Evolutionary conservation across 2,797 vertebrate genomes (phyloP).

Genomic region (Halcyon leucocephala): DNA sequence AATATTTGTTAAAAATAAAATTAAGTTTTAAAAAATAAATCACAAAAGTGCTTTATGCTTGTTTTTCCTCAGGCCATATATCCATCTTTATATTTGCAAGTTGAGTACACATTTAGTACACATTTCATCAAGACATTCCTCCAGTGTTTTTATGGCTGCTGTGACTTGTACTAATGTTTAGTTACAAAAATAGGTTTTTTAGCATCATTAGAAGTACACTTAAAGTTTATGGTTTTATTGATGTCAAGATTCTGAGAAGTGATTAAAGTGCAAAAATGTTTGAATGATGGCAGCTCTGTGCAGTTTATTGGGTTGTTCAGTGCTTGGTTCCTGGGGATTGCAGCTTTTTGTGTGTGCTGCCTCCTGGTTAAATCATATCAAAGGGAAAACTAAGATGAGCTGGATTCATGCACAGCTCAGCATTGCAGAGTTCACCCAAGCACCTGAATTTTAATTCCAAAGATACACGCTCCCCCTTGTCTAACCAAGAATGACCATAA

Average conservation of each 20-base stretch:
- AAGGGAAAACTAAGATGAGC: not conserved
- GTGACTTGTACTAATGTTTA: not conserved
- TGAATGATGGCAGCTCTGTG: not conserved
- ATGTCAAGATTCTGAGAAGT: not conserved
- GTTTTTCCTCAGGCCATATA: slow-evolving; percentile 53
- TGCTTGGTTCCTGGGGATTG: not conserved
- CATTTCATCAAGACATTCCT: slow-evolving; percentile 48
- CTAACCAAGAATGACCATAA: slow-evolving; percentile 50
- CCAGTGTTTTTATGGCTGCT: not conserved
- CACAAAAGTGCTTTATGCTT: slow-evolving; percentile 39
- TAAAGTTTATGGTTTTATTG: not conserved
- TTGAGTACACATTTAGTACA: slow-evolving; percentile 26
- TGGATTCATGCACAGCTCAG: not conserved
- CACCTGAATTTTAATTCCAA: slow-evolving; percentile 31
- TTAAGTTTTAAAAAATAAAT: slow-evolving; percentile 23
- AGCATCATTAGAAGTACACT: not conserved
- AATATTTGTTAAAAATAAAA: slow-evolving; percentile 77
- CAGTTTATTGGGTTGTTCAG: not conserved
- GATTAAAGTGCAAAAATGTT: not conserved
- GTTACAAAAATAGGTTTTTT: not conserved
- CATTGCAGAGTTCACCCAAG: not conserved
- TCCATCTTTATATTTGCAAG: slow-evolving; percentile 47
- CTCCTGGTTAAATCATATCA: not conserved
- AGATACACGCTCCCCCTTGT: not conserved
- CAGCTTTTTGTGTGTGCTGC: not conserved